Evolutionary conservation across 2,113 vertebrate species (phyloP).

Genomic region (Eretmochelys imbricata): DNA sequence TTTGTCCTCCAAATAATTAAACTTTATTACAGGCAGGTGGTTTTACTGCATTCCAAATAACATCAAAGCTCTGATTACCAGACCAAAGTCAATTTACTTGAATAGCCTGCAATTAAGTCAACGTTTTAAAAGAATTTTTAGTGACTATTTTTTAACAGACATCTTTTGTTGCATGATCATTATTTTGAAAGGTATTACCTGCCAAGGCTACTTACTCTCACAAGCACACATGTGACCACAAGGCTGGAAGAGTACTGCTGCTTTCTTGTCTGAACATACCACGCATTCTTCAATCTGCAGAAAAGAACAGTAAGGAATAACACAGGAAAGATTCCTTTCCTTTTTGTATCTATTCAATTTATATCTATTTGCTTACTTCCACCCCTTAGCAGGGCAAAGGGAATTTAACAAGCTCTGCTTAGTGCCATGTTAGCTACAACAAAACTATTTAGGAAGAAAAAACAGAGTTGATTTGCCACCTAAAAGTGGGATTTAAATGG

Average conservation of each 20-base stretch:
- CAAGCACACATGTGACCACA: slow-evolving; percentile 99
- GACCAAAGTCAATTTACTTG: neutral
- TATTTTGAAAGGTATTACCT: neutral
- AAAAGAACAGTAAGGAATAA: neutral
- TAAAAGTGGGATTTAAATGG: neutral
- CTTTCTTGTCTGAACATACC: slow-evolving; percentile 99
- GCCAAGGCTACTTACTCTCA: slow-evolving; percentile 91
- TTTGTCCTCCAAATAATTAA: neutral
- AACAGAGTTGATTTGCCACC: neutral
- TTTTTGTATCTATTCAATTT: neutral
- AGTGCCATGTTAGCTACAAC: neutral
- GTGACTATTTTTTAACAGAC: neutral
- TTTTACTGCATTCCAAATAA: neutral
- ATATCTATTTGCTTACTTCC: neutral
- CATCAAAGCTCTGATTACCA: neutral
- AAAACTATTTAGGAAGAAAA: neutral
- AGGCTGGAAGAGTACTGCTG: slow-evolving; percentile 97
- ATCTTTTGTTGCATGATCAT: fast-evolving
- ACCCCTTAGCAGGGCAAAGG: fast-evolving
- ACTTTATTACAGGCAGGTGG: neutral
- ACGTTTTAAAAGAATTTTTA: neutral
- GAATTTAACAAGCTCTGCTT: neutral
- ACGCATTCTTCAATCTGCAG: slow-evolving; percentile 98
- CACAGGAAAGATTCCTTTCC: neutral
- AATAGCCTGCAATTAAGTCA: neutral